These are phyloP conservation scores for Hirudo medicinalis DNA, from an alignment of 1,140 invertebrate genomes.

Conservation along the genomic window DNA sequence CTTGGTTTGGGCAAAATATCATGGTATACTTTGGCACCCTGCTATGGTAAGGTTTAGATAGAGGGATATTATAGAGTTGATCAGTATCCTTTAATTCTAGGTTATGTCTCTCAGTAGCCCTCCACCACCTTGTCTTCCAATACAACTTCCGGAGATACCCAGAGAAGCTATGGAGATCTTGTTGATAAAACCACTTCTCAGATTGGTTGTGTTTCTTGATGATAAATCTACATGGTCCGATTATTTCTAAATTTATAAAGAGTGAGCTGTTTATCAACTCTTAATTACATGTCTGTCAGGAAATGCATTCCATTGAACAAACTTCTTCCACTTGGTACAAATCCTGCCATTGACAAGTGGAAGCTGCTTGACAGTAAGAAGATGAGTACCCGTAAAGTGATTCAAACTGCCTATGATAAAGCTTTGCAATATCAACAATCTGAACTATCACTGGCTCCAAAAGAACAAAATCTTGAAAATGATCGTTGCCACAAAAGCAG, in stretches of 20 bases:
- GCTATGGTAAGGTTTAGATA: not conserved
- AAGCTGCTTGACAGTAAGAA: not conserved
- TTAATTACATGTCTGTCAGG: not conserved
- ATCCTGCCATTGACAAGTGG: constrained; percentile 2
- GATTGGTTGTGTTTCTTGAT: constrained; percentile 5
- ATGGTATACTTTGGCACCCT: not conserved
- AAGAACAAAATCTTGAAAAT: too few species aligned
- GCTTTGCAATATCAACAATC: not conserved
- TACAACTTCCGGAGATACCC: not conserved
- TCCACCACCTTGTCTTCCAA: not conserved
- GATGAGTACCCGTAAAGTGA: not conserved
- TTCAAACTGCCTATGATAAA: constrained; percentile 9
- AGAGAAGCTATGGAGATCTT: not conserved
- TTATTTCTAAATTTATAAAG: not conserved
- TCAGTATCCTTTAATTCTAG: not conserved
- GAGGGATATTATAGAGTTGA: not conserved
- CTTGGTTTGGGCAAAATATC: not conserved
- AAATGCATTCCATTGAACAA: constrained; percentile 2
- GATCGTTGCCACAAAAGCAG: too few species aligned
- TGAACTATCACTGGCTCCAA: not conserved
- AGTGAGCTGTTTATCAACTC: too few species aligned
- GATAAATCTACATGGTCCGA: not conserved
- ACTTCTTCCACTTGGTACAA: not conserved
- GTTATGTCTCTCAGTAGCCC: not conserved
- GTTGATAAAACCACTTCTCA: not conserved